Evolutionary conservation across 1,140 invertebrate species (phyloP), one percentile per base, ranked within the genome.

Genomic region (Hycleus cichorii): DNA sequence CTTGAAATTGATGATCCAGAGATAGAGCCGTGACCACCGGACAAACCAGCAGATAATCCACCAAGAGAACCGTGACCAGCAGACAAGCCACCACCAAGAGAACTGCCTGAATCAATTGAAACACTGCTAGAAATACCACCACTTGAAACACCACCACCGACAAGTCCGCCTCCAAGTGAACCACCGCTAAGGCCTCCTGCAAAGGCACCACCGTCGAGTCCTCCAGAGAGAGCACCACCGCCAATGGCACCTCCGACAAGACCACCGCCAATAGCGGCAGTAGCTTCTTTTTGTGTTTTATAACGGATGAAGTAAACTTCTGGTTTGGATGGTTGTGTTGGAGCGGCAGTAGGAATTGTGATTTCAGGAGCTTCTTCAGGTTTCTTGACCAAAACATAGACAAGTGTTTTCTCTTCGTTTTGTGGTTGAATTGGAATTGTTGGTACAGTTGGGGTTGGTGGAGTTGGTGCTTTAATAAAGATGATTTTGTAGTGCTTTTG

Each of bases 401-500:
- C 89, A 44, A 91, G 78, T 7, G 89, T 92, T 77, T 91, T 92
- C 74, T 90, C 85, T 74, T 91, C 89, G 62, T 88, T 86, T 66
- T 84, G 86, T 32, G 86, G 86, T 63, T 87, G 83, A 47, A 87
- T 71, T 3, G 88, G 87, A 57, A 90, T 81, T 12, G 85, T 76
- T 8, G 87, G 87, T 0, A 85, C 85, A 6, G 85, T 88, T 10
- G 86, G 87, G 6, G 87, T 83, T 2, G 87, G 87, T 53, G 87
- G 85, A 3, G 85, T 87, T 44, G 89, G 88, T 1, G 89, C 88
- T 42, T 90, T 90, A 69, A 91, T 91, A 77, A 91, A 91, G 26
- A 91, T 87, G 62, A 91, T 90, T 72, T 90, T 90, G 80, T 90
- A 91, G 68, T 91, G 88, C 66, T 91, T 91, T 69, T 90, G 88